These are phyloP conservation scores for Rhamnusium bicolor DNA, from an alignment of 2,888 invertebrate species.

Conservation along the genomic window DNA sequence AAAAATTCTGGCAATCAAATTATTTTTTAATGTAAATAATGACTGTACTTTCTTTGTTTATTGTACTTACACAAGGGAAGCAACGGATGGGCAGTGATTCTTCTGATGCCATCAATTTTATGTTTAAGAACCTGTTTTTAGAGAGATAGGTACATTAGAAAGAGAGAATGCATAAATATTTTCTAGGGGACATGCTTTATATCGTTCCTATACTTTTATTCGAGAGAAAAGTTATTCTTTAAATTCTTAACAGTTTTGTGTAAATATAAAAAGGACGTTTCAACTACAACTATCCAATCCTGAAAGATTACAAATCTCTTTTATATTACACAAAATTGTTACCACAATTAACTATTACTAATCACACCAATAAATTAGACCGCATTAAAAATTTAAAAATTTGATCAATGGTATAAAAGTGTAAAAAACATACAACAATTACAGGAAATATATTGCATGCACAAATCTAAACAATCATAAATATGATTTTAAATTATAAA, in stretches of 20 bases:
- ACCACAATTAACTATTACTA: neutral
- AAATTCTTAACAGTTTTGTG: neutral
- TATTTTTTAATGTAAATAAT: too few relatives aligned
- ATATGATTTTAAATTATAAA: neutral
- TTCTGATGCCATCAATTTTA: constrained; percentile 93
- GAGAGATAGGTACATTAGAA: constrained; percentile 40
- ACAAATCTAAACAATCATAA: constrained; percentile 12
- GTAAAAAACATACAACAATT: neutral
- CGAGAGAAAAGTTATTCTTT: neutral
- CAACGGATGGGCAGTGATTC: constrained; percentile 96
- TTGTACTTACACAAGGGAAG: constrained; percentile 92
- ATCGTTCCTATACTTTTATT: neutral
- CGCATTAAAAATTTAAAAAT: neutral
- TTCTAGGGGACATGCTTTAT: neutral
- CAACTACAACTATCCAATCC: neutral
- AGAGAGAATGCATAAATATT: constrained; percentile 4
- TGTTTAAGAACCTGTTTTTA: constrained; percentile 90
- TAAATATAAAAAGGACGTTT: neutral
- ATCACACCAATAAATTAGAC: neutral
- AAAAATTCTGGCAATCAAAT: too few relatives aligned
- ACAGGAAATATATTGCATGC: constrained; percentile 13
- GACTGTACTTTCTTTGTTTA: too few relatives aligned
- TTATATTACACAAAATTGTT: constrained; percentile 4
- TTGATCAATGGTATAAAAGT: neutral
- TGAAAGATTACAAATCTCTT: neutral